Percentiles rank a stretch among this genome's conserved stretches.
Conservation (phyloP, 2,797 vertebrate species). For the Glyptemys insculpta region DNA sequence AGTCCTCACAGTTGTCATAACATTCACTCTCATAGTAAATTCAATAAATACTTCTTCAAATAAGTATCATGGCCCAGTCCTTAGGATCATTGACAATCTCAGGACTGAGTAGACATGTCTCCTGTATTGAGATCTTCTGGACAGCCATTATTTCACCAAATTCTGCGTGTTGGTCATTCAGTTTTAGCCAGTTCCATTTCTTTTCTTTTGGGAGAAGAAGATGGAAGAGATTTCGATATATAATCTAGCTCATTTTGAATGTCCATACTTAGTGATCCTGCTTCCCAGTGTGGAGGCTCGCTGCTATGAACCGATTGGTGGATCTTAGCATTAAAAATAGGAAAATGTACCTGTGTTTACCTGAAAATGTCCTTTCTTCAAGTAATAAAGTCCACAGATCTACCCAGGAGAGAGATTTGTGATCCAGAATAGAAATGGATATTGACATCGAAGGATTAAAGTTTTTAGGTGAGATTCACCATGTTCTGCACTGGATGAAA, state of each 20-base stretch:
- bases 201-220: background rate
- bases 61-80: no score
- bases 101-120: no score
- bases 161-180: no score
- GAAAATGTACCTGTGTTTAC: rapidly evolving
- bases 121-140: background rate
- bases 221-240: no score
- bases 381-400: rapidly evolving
- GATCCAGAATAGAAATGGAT: background rate
- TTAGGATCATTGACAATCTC: no score
- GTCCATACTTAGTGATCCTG: no score
- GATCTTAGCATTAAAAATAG: background rate
- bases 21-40: no score
- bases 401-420: rapidly evolving
- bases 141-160: background rate
- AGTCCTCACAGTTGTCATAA: no score
- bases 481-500: rapidly evolving
- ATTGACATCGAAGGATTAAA: rapidly evolving
- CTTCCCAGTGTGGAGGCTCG: background rate
- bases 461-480: background rate
- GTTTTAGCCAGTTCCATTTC: background rate
- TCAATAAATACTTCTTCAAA: no score
- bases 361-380: background rate
- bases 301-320: background rate
- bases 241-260: no score